These are phyloP conservation scores for Parotia lawesii DNA, from an alignment of 2,113 vertebrate species.

Conservation along the genomic window DNA sequence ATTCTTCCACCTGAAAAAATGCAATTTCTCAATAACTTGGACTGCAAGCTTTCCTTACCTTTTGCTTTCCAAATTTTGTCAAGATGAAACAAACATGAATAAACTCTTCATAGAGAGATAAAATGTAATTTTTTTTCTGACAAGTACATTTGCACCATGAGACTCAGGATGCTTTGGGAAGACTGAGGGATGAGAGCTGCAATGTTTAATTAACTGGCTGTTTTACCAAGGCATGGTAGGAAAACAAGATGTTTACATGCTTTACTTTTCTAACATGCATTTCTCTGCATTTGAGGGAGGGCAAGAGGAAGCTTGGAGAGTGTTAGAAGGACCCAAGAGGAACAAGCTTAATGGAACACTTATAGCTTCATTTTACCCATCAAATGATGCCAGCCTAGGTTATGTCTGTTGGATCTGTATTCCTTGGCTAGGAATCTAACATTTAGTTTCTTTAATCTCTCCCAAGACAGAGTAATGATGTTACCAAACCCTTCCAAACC, in stretches of 20 bases:
- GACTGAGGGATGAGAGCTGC: not conserved
- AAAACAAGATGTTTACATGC: not conserved
- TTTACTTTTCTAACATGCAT: not conserved
- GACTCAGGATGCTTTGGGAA: not conserved
- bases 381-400: not conserved
- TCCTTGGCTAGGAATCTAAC: not conserved
- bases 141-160: not conserved
- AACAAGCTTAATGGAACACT: not conserved
- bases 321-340: not conserved
- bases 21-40: not conserved
- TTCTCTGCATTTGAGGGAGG: not conserved
- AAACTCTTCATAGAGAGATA: not conserved
- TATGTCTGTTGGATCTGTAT: not conserved
- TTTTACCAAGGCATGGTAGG: not conserved
- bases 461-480: slow-evolving; percentile 4
- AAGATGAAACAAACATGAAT: not conserved
- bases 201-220: not conserved
- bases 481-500: slow-evolving; percentile 17
- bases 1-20: not conserved
- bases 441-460: slow-evolving; percentile 36
- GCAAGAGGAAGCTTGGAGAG: not conserved
- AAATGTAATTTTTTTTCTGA: not conserved
- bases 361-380: slow-evolving; percentile 8
- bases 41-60: not conserved
- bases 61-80: not conserved